phyloP scores from a whole-genome alignment of 2,113 vertebrate species.

The Scophthalmus maximus region DNA sequence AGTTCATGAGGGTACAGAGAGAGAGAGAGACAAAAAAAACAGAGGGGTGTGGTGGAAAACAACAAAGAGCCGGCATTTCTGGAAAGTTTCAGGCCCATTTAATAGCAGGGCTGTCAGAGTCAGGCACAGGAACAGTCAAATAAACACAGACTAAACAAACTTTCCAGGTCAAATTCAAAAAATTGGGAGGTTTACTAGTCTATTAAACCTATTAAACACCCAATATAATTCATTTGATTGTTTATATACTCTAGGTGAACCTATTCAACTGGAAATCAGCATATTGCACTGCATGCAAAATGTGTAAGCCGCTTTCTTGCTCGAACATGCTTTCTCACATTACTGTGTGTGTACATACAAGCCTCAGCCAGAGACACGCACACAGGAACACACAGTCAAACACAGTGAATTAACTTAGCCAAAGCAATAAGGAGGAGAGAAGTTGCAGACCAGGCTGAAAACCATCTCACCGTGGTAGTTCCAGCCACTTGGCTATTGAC shows the following conservation, averaged over 20 bases:
- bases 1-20: not conserved
- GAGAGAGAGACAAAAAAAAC: not conserved
- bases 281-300: constrained; percentile 16
- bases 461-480: constrained; percentile 41
- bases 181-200: not conserved
- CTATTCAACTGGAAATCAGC: not conserved
- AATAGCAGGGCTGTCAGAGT: not conserved
- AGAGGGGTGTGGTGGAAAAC: not conserved
- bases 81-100: not conserved
- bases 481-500: constrained; percentile 64
- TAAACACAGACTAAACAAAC: constrained; percentile 2
- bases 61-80: not conserved
- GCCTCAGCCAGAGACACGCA: constrained; percentile 4
- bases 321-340: constrained; percentile 22
- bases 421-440: constrained; percentile 55
- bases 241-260: not conserved
- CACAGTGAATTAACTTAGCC: constrained; percentile 50
- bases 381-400: constrained; percentile 17
- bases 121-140: not conserved
- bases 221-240: not conserved
- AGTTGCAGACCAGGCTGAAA: constrained; percentile 41
- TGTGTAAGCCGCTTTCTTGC: constrained; percentile 1
- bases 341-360: constrained; percentile 17
- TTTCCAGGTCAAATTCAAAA: not conserved
- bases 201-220: not conserved